Evolutionary conservation across 2,797 vertebrate species (phyloP).

Genomic region (Sebastes matsubarae): DNA sequence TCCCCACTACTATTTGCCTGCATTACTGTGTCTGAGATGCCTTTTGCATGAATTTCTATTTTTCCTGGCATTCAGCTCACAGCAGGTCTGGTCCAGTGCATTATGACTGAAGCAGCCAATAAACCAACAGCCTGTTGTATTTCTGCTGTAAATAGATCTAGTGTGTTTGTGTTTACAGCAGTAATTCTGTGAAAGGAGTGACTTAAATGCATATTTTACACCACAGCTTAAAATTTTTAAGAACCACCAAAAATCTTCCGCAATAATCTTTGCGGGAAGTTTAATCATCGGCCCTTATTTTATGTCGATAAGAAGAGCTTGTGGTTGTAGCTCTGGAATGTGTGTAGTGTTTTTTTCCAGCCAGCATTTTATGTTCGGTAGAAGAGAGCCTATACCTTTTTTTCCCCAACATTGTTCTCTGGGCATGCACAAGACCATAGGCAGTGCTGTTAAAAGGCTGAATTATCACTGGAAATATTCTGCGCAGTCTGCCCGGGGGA

Average conservation of each 20-base stretch:
- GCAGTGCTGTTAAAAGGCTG: too few relatives aligned
- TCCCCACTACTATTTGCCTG: background rate
- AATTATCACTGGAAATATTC: too few relatives aligned
- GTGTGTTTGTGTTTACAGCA: background rate
- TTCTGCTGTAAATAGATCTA: background rate
- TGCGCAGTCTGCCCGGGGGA: too few relatives aligned
- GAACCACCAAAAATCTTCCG: background rate
- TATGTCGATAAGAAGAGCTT: background rate
- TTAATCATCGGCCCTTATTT: background rate
- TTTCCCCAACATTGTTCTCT: background rate
- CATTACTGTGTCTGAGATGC: background rate
- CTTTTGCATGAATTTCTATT: background rate
- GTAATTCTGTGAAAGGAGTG: background rate
- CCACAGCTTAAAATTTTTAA: background rate
- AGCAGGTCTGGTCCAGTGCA: background rate
- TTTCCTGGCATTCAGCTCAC: background rate
- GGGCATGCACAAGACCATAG: background rate
- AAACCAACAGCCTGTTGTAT: background rate
- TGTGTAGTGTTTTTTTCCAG: background rate
- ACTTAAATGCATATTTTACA: background rate
- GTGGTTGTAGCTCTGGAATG: background rate
- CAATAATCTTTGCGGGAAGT: background rate
- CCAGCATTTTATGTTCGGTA: background rate
- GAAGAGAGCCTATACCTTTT: background rate
- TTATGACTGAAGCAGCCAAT: slow-evolving; percentile 5